Conservation (phyloP, 2,797 vertebrate species). For the Sphenopsis melanotis region DNA sequence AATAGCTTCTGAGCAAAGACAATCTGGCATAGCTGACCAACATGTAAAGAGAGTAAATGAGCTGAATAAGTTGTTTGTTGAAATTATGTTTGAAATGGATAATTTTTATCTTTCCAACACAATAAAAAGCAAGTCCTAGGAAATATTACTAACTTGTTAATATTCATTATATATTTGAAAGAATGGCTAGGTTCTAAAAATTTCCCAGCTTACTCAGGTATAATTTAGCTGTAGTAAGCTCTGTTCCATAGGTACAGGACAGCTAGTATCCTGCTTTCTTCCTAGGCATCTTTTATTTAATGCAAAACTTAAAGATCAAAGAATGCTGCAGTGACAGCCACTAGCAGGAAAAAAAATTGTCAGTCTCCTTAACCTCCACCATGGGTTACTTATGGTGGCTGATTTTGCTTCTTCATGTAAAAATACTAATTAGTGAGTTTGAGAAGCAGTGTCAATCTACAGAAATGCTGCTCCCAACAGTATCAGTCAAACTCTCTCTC, state of each 20-base stretch:
- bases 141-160: neutral
- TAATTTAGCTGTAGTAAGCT: neutral
- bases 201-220: neutral
- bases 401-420: neutral
- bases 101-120: neutral
- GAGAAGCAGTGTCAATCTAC: neutral
- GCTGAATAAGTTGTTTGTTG: neutral
- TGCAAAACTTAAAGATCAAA: neutral
- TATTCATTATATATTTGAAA: neutral
- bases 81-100: neutral
- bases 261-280: neutral
- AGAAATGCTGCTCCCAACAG: accelerated
- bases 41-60: neutral
- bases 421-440: neutral
- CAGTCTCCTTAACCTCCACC: neutral
- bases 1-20: neutral
- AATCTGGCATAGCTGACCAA: neutral
- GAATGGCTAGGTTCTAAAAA: neutral
- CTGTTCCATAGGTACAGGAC: neutral
- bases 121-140: neutral
- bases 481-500: neutral
- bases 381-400: neutral
- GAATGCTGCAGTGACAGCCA: neutral
- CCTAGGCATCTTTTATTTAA: neutral
- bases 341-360: neutral